phyloP scores from a whole-genome alignment of 2,888 invertebrate species.

The Chymomyza amoena region DNA sequence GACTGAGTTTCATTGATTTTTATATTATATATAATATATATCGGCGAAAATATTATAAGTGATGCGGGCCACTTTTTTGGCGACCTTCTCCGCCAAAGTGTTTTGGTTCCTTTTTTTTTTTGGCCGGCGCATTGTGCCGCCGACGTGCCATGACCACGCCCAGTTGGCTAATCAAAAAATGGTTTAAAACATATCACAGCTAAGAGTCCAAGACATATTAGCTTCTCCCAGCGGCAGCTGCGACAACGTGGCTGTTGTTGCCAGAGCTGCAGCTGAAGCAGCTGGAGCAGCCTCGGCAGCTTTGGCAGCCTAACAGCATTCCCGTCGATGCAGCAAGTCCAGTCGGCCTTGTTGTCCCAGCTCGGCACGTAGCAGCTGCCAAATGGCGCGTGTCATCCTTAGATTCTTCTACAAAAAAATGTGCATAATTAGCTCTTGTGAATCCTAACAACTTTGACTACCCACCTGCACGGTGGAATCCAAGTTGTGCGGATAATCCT shows the following conservation, averaged over 20 bases:
- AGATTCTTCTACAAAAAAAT: background rate
- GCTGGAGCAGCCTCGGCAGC: too few species aligned
- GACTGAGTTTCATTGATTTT: too few species aligned
- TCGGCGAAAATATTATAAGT: too few species aligned
- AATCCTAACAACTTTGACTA: too few species aligned
- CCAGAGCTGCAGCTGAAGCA: background rate
- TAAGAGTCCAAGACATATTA: background rate
- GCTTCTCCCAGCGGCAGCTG: background rate
- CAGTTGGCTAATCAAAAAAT: background rate
- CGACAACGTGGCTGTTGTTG: background rate
- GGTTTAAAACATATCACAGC: background rate
- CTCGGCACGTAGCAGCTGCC: background rate
- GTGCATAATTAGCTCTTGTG: too few species aligned
- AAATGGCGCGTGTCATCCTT: background rate
- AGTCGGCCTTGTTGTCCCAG: background rate
- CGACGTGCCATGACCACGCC: conserved; percentile 2
- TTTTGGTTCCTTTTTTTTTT: too few species aligned
- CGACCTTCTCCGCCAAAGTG: too few species aligned
- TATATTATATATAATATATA: too few species aligned
- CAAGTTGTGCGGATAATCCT: too few species aligned
- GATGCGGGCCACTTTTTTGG: too few species aligned
- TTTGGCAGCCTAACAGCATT: too few species aligned
- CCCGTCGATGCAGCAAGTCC: too few species aligned
- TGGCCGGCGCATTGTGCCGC: background rate
- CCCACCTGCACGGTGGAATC: background rate